Evolutionary conservation across 2,797 vertebrate genomes (phyloP).

Genomic region (Rallus crepitans): DNA sequence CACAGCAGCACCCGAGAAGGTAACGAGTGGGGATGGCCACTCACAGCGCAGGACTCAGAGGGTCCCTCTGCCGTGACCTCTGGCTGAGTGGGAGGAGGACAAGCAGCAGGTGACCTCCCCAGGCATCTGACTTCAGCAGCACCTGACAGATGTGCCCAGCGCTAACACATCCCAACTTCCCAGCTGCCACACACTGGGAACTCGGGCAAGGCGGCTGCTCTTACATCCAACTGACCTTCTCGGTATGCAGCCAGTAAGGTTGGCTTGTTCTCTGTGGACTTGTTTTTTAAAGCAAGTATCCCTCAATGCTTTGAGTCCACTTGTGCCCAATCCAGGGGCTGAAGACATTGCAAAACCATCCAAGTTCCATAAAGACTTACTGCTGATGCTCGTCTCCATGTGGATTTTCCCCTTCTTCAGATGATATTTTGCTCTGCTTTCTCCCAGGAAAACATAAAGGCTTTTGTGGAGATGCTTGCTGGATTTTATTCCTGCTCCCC

Average conservation of each 20-base stretch:
- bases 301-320: not conserved
- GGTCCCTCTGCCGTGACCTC: no score
- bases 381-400: not conserved
- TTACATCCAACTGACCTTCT: not conserved
- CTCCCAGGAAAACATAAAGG: not conserved
- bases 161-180: not conserved
- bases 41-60: not conserved
- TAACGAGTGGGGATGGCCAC: no score
- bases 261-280: not conserved
- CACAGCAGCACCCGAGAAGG: not conserved
- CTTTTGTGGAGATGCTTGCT: not conserved
- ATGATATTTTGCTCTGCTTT: not conserved
- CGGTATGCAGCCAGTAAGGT: rapidly evolving
- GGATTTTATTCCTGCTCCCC: rapidly evolving
- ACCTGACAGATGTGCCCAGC: rapidly evolving
- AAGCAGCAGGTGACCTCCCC: not conserved
- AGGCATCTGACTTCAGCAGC: rapidly evolving
- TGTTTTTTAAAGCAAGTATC: not conserved
- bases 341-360: not conserved
- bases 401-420: not conserved
- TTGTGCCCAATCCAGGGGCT: not conserved
- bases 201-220: not conserved
- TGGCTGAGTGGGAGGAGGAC: not conserved
- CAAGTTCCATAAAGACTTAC: not conserved
- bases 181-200: no score